phyloP scores from a whole-genome alignment of 2,888 invertebrate species.

The Drosophila monieri region DNA sequence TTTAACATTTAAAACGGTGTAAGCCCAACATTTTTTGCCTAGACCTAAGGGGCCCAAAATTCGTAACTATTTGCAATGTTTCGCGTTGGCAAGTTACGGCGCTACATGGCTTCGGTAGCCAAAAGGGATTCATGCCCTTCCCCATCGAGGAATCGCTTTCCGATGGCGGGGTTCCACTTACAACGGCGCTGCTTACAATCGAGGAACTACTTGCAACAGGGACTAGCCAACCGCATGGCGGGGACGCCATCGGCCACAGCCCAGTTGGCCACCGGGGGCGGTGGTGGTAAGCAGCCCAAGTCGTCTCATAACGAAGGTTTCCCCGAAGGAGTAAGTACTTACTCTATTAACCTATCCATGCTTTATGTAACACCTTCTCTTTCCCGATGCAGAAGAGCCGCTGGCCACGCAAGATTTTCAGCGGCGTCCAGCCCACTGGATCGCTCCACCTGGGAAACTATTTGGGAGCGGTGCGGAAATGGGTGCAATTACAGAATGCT shows the following conservation, averaged over 20 bases:
- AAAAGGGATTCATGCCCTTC: background rate
- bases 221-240: constrained; percentile 3
- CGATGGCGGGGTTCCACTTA: background rate
- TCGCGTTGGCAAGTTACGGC: constrained; percentile 17
- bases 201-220: constrained; percentile 12
- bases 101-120: constrained; percentile 8
- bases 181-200: constrained; percentile 10
- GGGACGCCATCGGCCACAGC: constrained; percentile 31
- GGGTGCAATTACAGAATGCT: constrained; percentile 91
- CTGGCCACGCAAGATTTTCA: constrained; percentile 89
- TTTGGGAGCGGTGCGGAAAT: constrained; percentile 95
- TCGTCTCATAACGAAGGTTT: constrained; percentile 2
- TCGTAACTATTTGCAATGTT: constrained; percentile 34
- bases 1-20: background rate
- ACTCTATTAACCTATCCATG: background rate
- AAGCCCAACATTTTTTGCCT: constrained; percentile 1
- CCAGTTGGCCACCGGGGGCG: background rate
- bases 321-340: constrained; percentile 16
- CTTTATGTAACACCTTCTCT: constrained; percentile 41
- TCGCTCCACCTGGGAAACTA: constrained; percentile 98
- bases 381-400: constrained; percentile 33
- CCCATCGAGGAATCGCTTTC: background rate
- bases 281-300: constrained; percentile 6
- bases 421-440: constrained; percentile 99
- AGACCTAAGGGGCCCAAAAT: constrained; percentile 21